A percentile compares a stretch with the other conserved stretches of the same genome.
These are phyloP conservation scores for Rhabdophis nuchalis DNA, from an alignment of 2,797 vertebrate genomes.

Conservation along the genomic window DNA sequence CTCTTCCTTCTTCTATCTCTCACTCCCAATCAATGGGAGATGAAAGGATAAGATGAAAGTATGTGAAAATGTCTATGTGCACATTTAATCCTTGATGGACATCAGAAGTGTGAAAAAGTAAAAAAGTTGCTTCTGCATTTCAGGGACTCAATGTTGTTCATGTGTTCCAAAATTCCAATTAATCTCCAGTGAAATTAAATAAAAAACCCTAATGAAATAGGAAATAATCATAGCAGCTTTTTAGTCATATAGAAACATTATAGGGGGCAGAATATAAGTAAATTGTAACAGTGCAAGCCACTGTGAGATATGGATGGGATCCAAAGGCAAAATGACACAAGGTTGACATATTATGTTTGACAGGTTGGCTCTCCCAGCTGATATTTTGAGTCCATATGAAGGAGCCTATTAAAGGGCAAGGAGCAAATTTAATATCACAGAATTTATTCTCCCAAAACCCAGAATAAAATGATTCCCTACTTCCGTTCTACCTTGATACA, in stretches of 20 bases:
- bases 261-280: neutral
- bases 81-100: neutral
- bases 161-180: neutral
- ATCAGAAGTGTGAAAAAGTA: neutral
- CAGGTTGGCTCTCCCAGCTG: neutral
- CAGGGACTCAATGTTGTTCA: neutral
- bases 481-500: neutral
- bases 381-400: neutral
- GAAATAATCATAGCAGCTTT: neutral
- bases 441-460: neutral
- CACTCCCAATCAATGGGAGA: neutral
- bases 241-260: neutral
- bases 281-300: neutral
- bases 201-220: neutral
- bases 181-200: neutral
- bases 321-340: neutral
- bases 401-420: neutral
- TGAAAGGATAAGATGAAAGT: neutral
- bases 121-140: neutral
- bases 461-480: neutral
- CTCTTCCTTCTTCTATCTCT: neutral
- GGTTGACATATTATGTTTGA: neutral
- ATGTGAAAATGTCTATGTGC: neutral
- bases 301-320: neutral
- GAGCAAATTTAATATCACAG: neutral